Percentiles rank a stretch among this genome's conserved stretches.
These are phyloP conservation scores for Stichodactyla mertensii DNA, from an alignment of 64 coral and sea anemone genomes.

Conservation along the genomic window DNA sequence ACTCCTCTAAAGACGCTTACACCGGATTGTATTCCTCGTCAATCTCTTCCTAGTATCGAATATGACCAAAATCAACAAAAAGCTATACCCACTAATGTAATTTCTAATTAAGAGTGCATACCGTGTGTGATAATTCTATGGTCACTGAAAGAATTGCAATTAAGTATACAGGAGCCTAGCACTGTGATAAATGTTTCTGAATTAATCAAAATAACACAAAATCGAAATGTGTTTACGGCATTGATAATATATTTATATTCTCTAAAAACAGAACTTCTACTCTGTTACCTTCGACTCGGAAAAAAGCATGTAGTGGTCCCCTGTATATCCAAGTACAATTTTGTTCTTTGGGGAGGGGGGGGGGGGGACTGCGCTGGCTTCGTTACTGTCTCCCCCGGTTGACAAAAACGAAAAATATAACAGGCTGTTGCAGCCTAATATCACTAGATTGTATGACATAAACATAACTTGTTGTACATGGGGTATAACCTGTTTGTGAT, in stretches of 20 bases:
- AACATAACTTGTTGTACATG: neutral
- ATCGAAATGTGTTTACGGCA: no score
- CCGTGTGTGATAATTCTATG: no score
- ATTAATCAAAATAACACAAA: no score
- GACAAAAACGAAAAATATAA: neutral
- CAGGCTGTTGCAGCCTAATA: neutral
- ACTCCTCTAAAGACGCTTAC: neutral
- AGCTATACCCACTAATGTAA: neutral
- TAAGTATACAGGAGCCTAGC: no score
- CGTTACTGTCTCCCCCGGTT: neutral
- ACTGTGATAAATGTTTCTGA: no score
- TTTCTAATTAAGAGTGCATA: no score
- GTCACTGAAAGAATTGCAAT: no score
- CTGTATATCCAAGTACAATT: neutral
- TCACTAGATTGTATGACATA: neutral
- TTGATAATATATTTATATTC: no score
- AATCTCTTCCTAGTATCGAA: neutral
- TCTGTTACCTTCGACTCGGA: neutral
- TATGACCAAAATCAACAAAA: neutral
- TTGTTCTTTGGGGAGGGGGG: neutral
- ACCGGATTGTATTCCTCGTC: neutral
- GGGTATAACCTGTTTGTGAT: no score
- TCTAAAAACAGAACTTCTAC: neutral
- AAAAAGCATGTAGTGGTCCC: neutral
- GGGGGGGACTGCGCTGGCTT: neutral